phyloP scores from a whole-genome alignment of 2,797 vertebrate genomes.

The Decapterus maruadsi region DNA sequence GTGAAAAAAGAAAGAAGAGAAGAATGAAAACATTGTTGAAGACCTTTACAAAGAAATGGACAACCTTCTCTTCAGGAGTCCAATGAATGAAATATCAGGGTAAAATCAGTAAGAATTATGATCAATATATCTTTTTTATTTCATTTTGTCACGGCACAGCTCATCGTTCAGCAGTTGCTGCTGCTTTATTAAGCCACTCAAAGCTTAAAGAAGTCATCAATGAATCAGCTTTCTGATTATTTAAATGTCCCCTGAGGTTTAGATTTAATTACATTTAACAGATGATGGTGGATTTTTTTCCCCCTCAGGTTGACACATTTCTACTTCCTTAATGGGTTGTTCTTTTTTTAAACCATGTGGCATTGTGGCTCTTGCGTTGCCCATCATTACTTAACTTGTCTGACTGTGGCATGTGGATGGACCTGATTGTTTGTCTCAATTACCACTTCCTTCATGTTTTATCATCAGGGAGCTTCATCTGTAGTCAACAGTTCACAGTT shows the following conservation, averaged over 20 bases:
- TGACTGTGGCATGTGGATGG: slow-evolving; percentile 41
- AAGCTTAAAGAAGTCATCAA: neutral
- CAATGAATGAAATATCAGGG: neutral
- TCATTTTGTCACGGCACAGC: neutral
- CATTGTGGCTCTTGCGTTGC: neutral
- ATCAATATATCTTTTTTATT: neutral
- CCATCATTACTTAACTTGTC: slow-evolving; percentile 1
- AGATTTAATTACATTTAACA: neutral
- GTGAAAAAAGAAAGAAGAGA: neutral
- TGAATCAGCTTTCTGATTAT: neutral
- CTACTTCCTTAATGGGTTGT: neutral
- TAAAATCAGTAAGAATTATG: neutral
- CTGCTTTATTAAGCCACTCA: neutral
- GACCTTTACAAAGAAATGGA: neutral
- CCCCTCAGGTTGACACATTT: neutral
- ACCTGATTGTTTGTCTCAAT: slow-evolving; percentile 20
- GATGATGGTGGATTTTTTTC: neutral
- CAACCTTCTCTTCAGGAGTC: neutral
- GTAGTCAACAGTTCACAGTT: neutral
- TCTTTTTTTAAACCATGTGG: neutral
- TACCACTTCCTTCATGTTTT: neutral
- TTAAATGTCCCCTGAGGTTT: neutral
- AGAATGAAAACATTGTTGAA: neutral
- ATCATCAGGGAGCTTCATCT: slow-evolving; percentile 1
- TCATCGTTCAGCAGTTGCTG: neutral